Evolutionary conservation across 53 echinoderm and acorn worm species (phyloP), one percentile per base, ranked within the genome.

Genomic region (Antedon mediterranea): DNA sequence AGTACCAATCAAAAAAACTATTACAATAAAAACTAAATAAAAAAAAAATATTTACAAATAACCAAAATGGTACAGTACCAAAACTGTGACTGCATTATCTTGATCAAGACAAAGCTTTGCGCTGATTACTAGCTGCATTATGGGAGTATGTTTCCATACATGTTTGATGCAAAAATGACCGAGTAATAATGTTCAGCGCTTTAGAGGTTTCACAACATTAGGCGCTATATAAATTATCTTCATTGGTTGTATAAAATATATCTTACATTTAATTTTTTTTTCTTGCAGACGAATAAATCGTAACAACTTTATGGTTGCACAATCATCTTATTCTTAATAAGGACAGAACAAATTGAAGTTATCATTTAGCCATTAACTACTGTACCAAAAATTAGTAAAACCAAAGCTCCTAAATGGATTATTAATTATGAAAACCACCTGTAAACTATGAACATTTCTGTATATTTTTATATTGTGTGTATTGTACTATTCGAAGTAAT

Each of bases 281-380:
- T 26, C 76, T 83, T 78, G 20, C 87, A 94, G 94, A 83, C 78
- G 83, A 31, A 94, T 94, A 74, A 94, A 94, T 74, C 86, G 94
- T 79, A 85, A 87, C 75, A 94, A 94, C 79, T 94, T 89, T 87
- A 91, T 77, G 41, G 23, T 57, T 18, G 57, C 57, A 15, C 57
- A 57, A 26, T 1, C 57, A 57, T 57, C 57, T 57, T 57, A 15
- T 26, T 57, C n/a, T n/a, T n/a, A n/a, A n/a, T n/a, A n/a, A n/a
- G n/a, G n/a, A n/a, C n/a, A n/a, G 23, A 57, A 57, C 57, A 57
- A 57, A 57, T n/a, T 57, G 57, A 57, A 18, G 20, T 18, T 26
- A 57, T 41, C 41, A 41, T 41, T 5, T 41, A 57, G 57, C 57
- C 11, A 15, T 57, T 26, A 15, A 57, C 23, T 23, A 57, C 57